Conservation (phyloP, 2,888 invertebrate species). For the Mechanitis messenoides region DNA sequence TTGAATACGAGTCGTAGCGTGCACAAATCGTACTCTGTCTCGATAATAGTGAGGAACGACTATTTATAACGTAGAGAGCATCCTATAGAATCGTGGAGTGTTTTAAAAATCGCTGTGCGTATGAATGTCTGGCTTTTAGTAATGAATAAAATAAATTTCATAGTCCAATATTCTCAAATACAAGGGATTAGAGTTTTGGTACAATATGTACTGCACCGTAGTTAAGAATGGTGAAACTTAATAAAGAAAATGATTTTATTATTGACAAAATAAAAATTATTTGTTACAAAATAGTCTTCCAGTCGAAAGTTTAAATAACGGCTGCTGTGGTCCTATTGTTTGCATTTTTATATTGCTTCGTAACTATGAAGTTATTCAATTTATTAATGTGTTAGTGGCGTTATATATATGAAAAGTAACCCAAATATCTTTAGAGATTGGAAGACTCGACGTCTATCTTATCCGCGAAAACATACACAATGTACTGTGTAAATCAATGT, state of each 20-base stretch:
- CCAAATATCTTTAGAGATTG: conserved; percentile 27
- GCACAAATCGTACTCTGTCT: conserved; percentile 68
- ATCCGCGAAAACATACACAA: not conserved
- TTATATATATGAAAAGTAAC: conserved; percentile 13
- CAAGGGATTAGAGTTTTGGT: conserved; percentile 64
- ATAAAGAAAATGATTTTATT: conserved; percentile 27
- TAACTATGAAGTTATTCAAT: conserved; percentile 16
- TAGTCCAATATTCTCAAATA: conserved; percentile 61
- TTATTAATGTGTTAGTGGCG: conserved; percentile 26
- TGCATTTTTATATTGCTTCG: conserved; percentile 36
- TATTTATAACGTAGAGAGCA: conserved; percentile 59
- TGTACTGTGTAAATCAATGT: not conserved
- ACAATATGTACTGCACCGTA: conserved; percentile 49
- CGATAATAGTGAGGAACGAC: conserved; percentile 53
- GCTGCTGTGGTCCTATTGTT: conserved; percentile 41
- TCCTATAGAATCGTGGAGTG: conserved; percentile 66
- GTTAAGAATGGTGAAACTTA: conserved; percentile 41
- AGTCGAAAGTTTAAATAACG: conserved; percentile 49
- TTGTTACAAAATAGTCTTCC: conserved; percentile 57
- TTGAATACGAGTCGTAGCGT: conserved; percentile 61
- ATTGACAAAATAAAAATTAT: conserved; percentile 24
- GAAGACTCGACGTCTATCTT: not conserved
- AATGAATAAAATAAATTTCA: conserved; percentile 55
- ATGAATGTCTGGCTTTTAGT: conserved; percentile 69
- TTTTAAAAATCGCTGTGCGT: conserved; percentile 63